phyloP scores from a whole-genome alignment of 2,797 vertebrate genomes.

The Nyctalus aviator region DNA sequence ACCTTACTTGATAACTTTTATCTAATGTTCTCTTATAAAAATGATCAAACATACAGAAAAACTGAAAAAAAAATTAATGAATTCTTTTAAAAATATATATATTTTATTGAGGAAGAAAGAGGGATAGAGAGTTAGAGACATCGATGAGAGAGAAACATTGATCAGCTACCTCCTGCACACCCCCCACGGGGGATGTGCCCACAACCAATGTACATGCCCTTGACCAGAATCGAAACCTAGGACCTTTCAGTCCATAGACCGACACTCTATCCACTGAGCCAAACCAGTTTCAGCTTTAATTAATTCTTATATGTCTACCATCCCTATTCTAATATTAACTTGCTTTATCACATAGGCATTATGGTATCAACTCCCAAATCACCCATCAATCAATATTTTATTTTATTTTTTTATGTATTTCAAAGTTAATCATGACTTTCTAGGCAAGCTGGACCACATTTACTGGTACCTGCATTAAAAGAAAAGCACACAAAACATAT shows the following conservation, averaged over 20 bases:
- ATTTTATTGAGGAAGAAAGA: too few relatives aligned
- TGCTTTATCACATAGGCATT: background rate
- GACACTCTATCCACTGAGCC: too few relatives aligned
- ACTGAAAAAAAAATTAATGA: background rate
- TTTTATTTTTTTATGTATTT: background rate
- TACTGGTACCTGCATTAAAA: background rate
- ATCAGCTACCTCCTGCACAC: too few relatives aligned
- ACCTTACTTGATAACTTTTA: background rate
- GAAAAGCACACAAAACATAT: background rate
- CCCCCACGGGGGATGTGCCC: too few relatives aligned
- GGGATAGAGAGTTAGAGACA: too few relatives aligned
- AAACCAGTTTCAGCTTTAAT: background rate
- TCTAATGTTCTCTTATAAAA: constrained; percentile 20
- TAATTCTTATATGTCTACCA: background rate
- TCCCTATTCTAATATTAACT: constrained; percentile 8
- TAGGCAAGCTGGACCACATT: background rate
- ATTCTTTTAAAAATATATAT: background rate
- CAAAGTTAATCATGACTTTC: background rate
- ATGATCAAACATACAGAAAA: background rate
- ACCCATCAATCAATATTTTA: background rate
- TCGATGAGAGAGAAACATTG: too few relatives aligned
- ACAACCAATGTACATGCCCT: too few relatives aligned
- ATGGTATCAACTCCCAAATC: background rate
- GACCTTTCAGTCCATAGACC: too few relatives aligned
- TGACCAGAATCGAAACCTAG: too few relatives aligned